These are phyloP conservation scores for Blastobasis adustella DNA, from an alignment of 2,888 invertebrate genomes.

Conservation along the genomic window DNA sequence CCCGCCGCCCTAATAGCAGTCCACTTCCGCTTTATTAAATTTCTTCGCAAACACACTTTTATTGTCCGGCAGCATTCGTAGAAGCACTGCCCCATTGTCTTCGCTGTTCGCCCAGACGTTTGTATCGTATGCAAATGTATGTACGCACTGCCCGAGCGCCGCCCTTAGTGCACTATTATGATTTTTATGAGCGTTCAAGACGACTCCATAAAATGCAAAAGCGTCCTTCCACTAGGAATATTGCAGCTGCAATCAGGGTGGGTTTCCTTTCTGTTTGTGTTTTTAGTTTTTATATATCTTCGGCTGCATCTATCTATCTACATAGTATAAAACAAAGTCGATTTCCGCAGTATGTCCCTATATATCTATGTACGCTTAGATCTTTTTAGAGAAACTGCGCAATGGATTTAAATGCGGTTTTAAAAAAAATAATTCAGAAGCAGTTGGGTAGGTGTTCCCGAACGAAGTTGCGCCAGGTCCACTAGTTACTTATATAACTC, in stretches of 20 bases:
- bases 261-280: too few relatives aligned
- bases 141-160: conserved; percentile 57
- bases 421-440: too few relatives aligned
- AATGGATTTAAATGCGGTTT: too few relatives aligned
- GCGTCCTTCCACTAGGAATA: conserved; percentile 26
- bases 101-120: conserved; percentile 34
- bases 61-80: conserved; percentile 65
- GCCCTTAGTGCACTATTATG: conserved; percentile 55
- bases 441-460: not conserved
- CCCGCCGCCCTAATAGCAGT: conserved; percentile 45
- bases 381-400: too few relatives aligned
- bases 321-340: too few relatives aligned
- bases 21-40: conserved; percentile 75
- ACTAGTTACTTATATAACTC: too few relatives aligned
- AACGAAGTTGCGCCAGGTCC: not conserved
- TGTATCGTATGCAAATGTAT: conserved; percentile 69
- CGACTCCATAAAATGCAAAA: conserved; percentile 33
- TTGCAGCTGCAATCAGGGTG: conserved; percentile 25
- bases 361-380: not conserved
- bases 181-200: conserved; percentile 50
- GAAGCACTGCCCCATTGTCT: conserved; percentile 33
- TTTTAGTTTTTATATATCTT: too few relatives aligned
- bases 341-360: too few relatives aligned
- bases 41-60: conserved; percentile 74
- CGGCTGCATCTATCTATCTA: too few relatives aligned